A percentile compares a stretch with the other conserved stretches of the same genome.
Evolutionary conservation across 2,113 vertebrate species (phyloP).

Genomic region (Peromyscus maniculatus): DNA sequence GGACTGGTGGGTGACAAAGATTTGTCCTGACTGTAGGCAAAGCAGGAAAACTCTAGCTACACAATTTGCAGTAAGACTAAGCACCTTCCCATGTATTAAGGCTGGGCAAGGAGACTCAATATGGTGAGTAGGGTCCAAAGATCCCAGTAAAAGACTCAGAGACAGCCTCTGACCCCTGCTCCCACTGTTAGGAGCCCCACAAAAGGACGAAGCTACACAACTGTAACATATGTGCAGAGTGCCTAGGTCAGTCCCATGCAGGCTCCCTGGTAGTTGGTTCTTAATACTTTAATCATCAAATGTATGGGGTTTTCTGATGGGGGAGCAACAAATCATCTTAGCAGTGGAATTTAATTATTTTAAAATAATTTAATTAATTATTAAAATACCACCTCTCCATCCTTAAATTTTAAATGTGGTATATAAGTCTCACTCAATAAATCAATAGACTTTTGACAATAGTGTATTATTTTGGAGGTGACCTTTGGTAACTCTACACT

Average conservation of each 20-base stretch:
- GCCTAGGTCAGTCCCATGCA: neutral
- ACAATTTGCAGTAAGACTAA: neutral
- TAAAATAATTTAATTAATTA: constrained; percentile 27
- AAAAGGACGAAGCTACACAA: neutral
- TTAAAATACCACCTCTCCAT: neutral
- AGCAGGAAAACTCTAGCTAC: too few species aligned
- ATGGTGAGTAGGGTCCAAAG: neutral
- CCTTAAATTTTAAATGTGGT: constrained; percentile 28
- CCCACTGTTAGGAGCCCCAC: neutral
- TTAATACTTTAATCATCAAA: neutral
- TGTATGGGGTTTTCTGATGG: neutral
- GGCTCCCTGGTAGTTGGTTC: neutral
- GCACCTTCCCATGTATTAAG: neutral
- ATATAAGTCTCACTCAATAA: neutral
- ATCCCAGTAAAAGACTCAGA: neutral
- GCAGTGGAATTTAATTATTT: constrained; percentile 23
- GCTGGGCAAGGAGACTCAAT: neutral
- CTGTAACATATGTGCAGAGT: neutral
- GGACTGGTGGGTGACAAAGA: too few species aligned
- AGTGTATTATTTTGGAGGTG: neutral
- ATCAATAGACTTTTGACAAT: neutral
- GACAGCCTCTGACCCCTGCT: neutral
- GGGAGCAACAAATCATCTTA: neutral
- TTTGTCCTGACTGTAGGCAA: too few species aligned
- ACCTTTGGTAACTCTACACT: neutral